Percentiles rank a stretch among this genome's conserved stretches.
Conservation (phyloP, 2,888 invertebrate species). For the Lasiommata megera region DNA sequence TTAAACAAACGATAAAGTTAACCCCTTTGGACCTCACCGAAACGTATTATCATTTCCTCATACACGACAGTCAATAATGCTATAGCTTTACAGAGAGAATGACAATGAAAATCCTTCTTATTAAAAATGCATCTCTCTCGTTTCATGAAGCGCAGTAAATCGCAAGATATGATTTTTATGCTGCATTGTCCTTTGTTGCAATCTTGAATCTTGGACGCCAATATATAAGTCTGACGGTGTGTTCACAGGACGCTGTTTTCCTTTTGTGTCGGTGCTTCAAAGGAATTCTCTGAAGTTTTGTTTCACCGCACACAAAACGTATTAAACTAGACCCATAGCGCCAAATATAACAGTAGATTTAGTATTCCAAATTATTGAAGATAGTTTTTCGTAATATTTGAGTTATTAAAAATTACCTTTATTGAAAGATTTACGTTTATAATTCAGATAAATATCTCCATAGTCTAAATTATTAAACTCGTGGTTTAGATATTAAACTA, state of each 20-base stretch:
- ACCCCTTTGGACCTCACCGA: no score
- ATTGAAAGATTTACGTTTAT: no score
- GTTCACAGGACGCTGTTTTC: slow-evolving; percentile 7
- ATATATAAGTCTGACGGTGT: slow-evolving; percentile 9
- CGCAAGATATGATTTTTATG: slow-evolving; percentile 23
- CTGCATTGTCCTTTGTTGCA: slow-evolving; percentile 32
- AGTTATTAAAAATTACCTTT: background rate
- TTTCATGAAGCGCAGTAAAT: slow-evolving; percentile 8
- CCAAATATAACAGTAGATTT: background rate
- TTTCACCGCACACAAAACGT: slow-evolving; percentile 1
- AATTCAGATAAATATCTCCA: no score
- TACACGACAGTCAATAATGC: background rate
- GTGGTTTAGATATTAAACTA: no score
- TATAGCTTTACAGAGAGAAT: background rate
- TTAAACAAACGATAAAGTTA: no score
- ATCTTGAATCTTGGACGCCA: slow-evolving; percentile 33
- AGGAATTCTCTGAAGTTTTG: slow-evolving; percentile 11
- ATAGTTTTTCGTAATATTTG: background rate
- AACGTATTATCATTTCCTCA: no score
- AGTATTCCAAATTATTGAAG: background rate
- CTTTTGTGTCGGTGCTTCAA: slow-evolving; percentile 10
- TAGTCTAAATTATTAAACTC: no score
- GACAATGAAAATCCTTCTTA: background rate
- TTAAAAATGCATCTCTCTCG: slow-evolving; percentile 1
- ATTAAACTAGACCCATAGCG: background rate